Evolutionary conservation across 2,797 vertebrate species (phyloP), one percentile per base, ranked within the genome.

Genomic region (Sphenodon punctatus): DNA sequence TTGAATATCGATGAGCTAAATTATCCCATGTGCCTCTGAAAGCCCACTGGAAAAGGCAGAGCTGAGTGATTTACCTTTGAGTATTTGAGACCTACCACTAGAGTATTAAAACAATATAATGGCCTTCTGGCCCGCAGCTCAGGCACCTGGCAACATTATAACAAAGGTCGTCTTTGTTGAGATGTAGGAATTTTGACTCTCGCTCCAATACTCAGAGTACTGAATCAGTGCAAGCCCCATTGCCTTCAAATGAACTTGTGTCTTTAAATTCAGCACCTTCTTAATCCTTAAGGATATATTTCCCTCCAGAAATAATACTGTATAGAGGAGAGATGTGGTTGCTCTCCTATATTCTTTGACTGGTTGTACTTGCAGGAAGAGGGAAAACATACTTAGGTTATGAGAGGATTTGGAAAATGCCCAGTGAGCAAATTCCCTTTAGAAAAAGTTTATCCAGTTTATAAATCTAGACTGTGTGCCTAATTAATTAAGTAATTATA

Each of bases 401-500:
- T 41, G 11, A 80, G 7, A 12, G 49, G 15, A 41, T 5, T 43
- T 39, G n/a, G 16, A 68, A 67, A 74, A 53, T 39, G 5, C 1
- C 66, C 63, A 2, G 25, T 83, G 53, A 74, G 19, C 49, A 80
- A 72, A 77, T 67, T 85, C 20, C 9, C 39, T 41, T 51, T 17
- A 67, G 53, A 72, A 78, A 67, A 68, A 78, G 25, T 80, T 56
- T 49, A 75, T 39, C 48, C 10, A 42, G 39, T 80, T 78, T 30
- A 43, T 86, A 70, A 69, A 7, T 88, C 89, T 74, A 68, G 32
- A 73, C 72, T 84, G n/a, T 71, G 27, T 67, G 41, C 42, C 70
- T 88, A 84, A 84, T 92, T 89, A 85, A 82, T 78, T 79, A 51
- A 82, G 14, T 69, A 88, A 93, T 79, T 85, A 80, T 75, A 85